Evolutionary conservation across 2,797 vertebrate species (phyloP).

Genomic region (Pangasius larnaudii): DNA sequence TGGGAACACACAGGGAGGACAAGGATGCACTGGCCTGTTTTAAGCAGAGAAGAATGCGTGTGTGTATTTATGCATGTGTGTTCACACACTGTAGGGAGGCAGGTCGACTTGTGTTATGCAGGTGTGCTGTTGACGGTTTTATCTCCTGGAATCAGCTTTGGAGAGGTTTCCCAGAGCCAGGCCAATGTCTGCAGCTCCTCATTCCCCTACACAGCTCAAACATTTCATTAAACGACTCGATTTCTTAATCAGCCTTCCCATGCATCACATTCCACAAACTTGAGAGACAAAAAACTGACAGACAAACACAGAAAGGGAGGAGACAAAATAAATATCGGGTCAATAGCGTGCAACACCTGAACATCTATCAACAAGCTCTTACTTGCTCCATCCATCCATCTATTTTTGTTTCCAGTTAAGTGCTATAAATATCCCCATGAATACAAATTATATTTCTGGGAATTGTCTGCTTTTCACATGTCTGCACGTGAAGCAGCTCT

Average conservation of each 20-base stretch:
- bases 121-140: slow-evolving; percentile 75
- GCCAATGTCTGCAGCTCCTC: slow-evolving; percentile 50
- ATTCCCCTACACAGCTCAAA: slow-evolving; percentile 50
- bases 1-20: slow-evolving; percentile 10
- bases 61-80: slow-evolving; percentile 45
- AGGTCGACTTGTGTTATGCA: slow-evolving; percentile 56
- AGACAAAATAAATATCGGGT: background rate
- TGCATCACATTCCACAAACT: slow-evolving; percentile 35
- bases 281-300: background rate
- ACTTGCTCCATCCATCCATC: background rate
- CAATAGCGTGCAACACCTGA: background rate
- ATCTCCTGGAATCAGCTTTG: slow-evolving; percentile 59
- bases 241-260: slow-evolving; percentile 47
- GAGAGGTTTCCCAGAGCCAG: slow-evolving; percentile 48
- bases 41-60: slow-evolving; percentile 7
- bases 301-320: slow-evolving; percentile 13
- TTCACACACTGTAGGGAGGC: slow-evolving; percentile 38
- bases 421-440: slow-evolving; percentile 1
- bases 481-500: background rate
- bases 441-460: background rate
- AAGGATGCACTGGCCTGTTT: slow-evolving; percentile 4
- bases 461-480: background rate
- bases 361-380: background rate
- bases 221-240: slow-evolving; percentile 56
- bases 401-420: background rate